These are phyloP conservation scores for Andrena chrysosceles DNA, from an alignment of 2,888 invertebrate species.

Conservation along the genomic window DNA sequence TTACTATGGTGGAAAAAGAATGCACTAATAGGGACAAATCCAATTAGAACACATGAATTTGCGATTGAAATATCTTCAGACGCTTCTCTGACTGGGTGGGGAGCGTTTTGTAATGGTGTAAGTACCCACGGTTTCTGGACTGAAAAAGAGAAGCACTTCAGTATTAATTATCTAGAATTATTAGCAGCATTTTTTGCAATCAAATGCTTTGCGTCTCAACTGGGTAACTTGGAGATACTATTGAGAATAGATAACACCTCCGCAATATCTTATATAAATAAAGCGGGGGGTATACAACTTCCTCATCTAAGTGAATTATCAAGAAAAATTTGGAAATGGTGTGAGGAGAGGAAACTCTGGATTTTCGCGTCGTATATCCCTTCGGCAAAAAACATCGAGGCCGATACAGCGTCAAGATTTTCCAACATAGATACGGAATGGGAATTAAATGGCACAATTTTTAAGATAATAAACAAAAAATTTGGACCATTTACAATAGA, in stretches of 20 bases:
- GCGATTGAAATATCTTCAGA: not conserved
- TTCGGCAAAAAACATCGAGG: not conserved
- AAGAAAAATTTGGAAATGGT: constrained; percentile 7
- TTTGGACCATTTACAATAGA: not conserved
- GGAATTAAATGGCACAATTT: not conserved
- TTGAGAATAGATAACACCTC: not conserved
- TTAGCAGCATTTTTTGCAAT: not conserved
- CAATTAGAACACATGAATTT: not conserved
- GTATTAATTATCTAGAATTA: constrained; percentile 9
- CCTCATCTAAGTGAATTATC: not conserved
- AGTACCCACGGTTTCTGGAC: not conserved
- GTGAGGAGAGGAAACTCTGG: not conserved
- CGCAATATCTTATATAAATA: not conserved
- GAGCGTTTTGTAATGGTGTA: not conserved
- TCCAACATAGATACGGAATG: constrained; percentile 8
- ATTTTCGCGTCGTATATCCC: not conserved
- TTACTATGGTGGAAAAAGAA: not conserved
- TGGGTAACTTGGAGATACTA: not conserved
- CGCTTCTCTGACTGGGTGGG: not conserved
- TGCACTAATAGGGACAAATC: not conserved
- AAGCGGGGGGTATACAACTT: not conserved
- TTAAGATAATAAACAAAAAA: not conserved
- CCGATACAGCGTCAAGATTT: not conserved
- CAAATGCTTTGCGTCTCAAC: not conserved
- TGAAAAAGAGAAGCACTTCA: not conserved